A percentile compares a stretch with the other conserved stretches of the same genome.
These are phyloP conservation scores for Megalonaias nervosa DNA, from an alignment of 1,140 invertebrate species.

Conservation along the genomic window DNA sequence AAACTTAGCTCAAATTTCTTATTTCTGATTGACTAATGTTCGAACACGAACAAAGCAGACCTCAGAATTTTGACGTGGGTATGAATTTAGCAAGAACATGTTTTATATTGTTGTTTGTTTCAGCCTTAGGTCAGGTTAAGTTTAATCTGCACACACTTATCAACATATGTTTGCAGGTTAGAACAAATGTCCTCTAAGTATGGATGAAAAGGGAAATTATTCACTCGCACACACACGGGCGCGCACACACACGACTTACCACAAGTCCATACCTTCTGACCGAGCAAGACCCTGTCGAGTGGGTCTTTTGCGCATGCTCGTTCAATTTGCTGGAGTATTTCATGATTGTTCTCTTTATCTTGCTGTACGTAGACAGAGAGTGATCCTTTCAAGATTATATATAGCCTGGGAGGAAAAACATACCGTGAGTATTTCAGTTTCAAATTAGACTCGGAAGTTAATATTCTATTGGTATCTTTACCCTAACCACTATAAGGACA, in stretches of 20 bases:
- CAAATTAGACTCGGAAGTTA: too few relatives aligned
- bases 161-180: too few relatives aligned
- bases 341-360: conserved; percentile 46
- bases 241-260: conserved; percentile 25
- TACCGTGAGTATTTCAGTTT: neutral
- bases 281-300: conserved; percentile 40
- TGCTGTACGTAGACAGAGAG: conserved; percentile 51
- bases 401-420: conserved; percentile 38
- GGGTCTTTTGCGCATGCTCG: conserved; percentile 27
- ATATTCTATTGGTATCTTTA: too few relatives aligned
- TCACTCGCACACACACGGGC: neutral
- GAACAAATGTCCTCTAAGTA: too few relatives aligned
- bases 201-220: too few relatives aligned
- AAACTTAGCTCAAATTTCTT: neutral
- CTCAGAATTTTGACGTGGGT: neutral
- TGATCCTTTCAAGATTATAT: conserved; percentile 47
- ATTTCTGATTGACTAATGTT: neutral
- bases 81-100: too few relatives aligned
- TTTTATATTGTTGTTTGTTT: too few relatives aligned
- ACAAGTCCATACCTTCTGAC: conserved; percentile 47
- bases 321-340: conserved; percentile 41
- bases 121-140: too few relatives aligned
- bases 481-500: too few relatives aligned
- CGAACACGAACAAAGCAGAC: neutral
- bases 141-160: too few relatives aligned